Evolutionary conservation across 92 coral and sea anemone species (phyloP), one percentile per base, ranked within the genome.

Genomic region (Parazoanthus atlanticus): DNA sequence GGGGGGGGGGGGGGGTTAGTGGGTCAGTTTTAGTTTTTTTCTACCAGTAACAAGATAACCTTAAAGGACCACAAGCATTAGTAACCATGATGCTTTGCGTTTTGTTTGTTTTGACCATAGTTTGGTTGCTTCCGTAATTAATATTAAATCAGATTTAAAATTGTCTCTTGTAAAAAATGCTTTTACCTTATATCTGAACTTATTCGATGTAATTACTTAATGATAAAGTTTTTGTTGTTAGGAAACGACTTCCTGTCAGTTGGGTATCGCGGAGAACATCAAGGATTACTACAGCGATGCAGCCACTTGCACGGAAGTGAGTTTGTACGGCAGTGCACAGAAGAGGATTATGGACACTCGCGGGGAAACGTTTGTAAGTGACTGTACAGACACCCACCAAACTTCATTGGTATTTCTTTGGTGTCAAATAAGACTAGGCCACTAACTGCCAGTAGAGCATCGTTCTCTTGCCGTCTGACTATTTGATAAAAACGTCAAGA

Each of bases 281-380:
- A 83, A 82, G 70, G 93, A 95, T 13, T 97, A 86, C 88, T 94
- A 96, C 83, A 91, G 86, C 34, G 97, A 95, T 3, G 96, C 95
- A 21, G 92, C 92, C 47, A 94, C 96, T 19, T 92, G 94, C 40
- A 90, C 96, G 25, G 98, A 97, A 76, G 96, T 97, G 52, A 87
- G 92, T 30, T 88, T 92, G 79, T 97, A 92, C 88, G 73, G 90
- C 74, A 82, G 88, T 13, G 93, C 93, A 34, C 94, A 95, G 88
- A 90, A 72, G 54, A 90, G 89, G 79, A 94, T 95, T 52, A 90
- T 89, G 70, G 97, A 90, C 61, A 77, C 91, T 19, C 86, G 96
- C 21, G 89, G 92, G 6, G 85, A 75, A n/a, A 83, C 84, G 12
- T 93, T 94, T 91, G 99, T 97, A 91, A 88, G 95, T 92, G 52